phyloP scores from a whole-genome alignment of 1,140 invertebrate species.

The Rhynchophorus ferrugineus region DNA sequence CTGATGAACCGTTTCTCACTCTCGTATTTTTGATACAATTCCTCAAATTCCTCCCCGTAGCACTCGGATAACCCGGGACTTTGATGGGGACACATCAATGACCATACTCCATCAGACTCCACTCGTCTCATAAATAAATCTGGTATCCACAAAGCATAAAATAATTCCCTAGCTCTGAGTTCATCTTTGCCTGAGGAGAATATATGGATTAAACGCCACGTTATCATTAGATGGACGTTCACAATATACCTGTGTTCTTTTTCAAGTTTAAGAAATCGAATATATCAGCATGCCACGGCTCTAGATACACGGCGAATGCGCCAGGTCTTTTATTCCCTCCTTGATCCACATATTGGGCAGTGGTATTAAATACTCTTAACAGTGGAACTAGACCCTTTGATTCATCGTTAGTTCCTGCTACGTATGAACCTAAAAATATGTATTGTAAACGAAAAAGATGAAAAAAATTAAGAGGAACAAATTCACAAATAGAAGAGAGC shows the following conservation, averaged over 20 bases:
- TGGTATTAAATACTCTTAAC: slow-evolving; percentile 92
- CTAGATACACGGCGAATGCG: slow-evolving; percentile 94
- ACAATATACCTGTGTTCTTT: slow-evolving; percentile 35
- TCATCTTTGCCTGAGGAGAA: slow-evolving; percentile 59
- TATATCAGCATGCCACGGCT: slow-evolving; percentile 97
- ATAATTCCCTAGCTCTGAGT: slow-evolving; percentile 86
- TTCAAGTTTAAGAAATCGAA: slow-evolving; percentile 59
- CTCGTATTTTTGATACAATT: slow-evolving; percentile 87
- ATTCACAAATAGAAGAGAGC: no score
- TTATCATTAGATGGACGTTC: no score
- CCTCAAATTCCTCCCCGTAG: slow-evolving; percentile 92
- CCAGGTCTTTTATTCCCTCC: slow-evolving; percentile 96
- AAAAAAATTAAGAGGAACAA: no score
- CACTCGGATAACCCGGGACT: slow-evolving; percentile 82
- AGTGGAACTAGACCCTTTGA: slow-evolving; percentile 96
- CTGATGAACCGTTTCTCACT: neutral
- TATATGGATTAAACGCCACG: no score
- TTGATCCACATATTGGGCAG: slow-evolving; percentile 94
- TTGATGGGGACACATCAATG: slow-evolving; percentile 92
- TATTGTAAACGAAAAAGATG: no score
- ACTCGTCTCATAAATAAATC: slow-evolving; percentile 98
- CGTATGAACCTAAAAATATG: slow-evolving; percentile 63
- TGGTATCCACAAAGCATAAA: slow-evolving; percentile 96
- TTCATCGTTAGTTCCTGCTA: slow-evolving; percentile 89
- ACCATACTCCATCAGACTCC: slow-evolving; percentile 79